phyloP scores from a whole-genome alignment of 2,888 invertebrate species.

The Trachelus stipa region DNA sequence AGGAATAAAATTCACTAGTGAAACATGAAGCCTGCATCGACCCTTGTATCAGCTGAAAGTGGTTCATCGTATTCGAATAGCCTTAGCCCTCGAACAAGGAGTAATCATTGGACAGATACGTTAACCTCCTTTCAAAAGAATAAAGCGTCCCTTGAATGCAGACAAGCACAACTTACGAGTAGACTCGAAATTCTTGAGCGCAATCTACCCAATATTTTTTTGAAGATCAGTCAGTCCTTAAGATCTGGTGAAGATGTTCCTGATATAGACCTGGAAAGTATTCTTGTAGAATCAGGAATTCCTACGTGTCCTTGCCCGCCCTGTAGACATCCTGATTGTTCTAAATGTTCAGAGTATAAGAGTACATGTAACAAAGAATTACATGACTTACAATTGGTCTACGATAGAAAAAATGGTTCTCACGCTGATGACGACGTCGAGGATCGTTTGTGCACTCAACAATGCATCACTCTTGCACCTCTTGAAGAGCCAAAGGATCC shows the following conservation, averaged over 20 bases:
- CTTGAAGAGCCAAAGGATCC: background rate
- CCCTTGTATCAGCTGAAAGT: background rate
- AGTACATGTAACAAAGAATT: too few species aligned
- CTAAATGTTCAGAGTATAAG: background rate
- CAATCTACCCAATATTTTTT: constrained; percentile 6
- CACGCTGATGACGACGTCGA: background rate
- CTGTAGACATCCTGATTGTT: background rate
- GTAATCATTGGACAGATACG: constrained; percentile 12
- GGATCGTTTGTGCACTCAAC: background rate
- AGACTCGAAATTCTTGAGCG: constrained; percentile 14
- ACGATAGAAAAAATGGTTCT: background rate
- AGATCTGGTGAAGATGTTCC: constrained; percentile 13
- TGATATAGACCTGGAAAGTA: constrained; percentile 12
- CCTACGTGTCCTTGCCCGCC: background rate
- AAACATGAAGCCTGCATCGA: background rate
- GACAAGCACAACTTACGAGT: constrained; percentile 14
- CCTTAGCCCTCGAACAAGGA: background rate
- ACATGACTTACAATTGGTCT: constrained; percentile 2
- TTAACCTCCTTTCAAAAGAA: constrained; percentile 11
- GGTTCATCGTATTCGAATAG: background rate
- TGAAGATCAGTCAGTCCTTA: constrained; percentile 8
- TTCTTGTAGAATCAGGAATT: constrained; percentile 11
- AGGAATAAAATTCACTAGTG: background rate
- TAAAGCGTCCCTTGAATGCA: constrained; percentile 14
- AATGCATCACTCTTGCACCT: background rate